These are phyloP conservation scores for Acrocephalus arundinaceus DNA, from an alignment of 2,113 vertebrate genomes.

Conservation along the genomic window DNA sequence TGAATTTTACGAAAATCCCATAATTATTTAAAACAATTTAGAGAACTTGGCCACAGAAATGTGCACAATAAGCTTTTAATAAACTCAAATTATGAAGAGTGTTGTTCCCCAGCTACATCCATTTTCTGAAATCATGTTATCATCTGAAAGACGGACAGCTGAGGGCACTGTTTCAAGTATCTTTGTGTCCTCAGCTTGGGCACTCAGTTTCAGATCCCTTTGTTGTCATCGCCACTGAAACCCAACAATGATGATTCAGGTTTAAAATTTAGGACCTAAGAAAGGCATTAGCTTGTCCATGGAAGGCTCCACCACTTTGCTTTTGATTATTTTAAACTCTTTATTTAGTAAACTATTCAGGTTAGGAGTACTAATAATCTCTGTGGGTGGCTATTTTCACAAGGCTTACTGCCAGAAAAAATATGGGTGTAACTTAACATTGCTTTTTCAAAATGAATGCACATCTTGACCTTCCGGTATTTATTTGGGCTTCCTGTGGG, in stretches of 20 bases:
- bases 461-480: neutral
- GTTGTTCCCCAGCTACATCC: neutral
- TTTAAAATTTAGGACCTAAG: neutral
- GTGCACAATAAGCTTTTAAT: neutral
- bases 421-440: neutral
- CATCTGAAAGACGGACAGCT: neutral
- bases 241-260: neutral
- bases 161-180: neutral
- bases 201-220: neutral
- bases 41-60: neutral
- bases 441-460: neutral
- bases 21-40: neutral
- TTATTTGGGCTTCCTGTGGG: neutral
- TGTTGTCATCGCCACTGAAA: neutral
- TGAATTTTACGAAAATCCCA: neutral
- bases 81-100: neutral
- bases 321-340: neutral
- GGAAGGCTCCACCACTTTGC: neutral
- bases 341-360: neutral
- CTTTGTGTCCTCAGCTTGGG: neutral
- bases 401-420: neutral
- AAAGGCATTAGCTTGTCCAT: neutral
- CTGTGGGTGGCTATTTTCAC: neutral
- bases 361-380: neutral
- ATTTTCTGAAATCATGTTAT: neutral